Conservation (phyloP, 2,888 invertebrate species). For the Hoplodrina ambigua region DNA sequence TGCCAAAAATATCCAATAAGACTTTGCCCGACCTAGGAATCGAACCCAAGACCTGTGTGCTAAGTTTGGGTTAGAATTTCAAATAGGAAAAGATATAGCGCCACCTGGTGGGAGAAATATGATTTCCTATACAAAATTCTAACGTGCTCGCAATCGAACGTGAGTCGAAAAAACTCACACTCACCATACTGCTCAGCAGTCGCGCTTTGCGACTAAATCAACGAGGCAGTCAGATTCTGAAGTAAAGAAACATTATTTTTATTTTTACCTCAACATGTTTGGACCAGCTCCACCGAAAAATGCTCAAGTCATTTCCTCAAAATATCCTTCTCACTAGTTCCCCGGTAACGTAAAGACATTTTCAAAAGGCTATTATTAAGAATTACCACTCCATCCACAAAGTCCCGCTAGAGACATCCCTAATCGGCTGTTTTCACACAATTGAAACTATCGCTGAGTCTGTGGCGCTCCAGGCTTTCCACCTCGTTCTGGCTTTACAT, state of each 20-base stretch:
- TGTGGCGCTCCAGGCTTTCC: slow-evolving; percentile 25
- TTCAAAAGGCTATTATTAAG: slow-evolving; percentile 54
- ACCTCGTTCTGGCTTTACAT: slow-evolving; percentile 46
- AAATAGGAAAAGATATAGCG: no score
- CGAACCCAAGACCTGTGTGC: no score
- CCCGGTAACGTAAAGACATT: slow-evolving; percentile 19
- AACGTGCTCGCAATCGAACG: no score
- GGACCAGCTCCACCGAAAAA: background rate
- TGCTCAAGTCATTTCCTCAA: background rate
- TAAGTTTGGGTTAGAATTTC: no score
- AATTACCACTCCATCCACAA: slow-evolving; percentile 47
- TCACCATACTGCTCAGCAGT: no score
- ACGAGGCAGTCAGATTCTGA: no score
- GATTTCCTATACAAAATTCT: no score
- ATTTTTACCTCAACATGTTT: background rate
- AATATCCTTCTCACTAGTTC: slow-evolving; percentile 12
- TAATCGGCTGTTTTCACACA: slow-evolving; percentile 60
- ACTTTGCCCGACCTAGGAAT: no score
- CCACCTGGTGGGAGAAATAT: no score
- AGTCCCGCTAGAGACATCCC: slow-evolving; percentile 47
- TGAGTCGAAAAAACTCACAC: no score
- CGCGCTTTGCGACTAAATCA: no score
- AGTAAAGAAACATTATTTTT: background rate
- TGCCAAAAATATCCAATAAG: no score
- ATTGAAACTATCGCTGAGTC: slow-evolving; percentile 53